These are phyloP conservation scores for Pleuronectes platessa DNA, from an alignment of 2,113 vertebrate genomes.

Conservation along the genomic window DNA sequence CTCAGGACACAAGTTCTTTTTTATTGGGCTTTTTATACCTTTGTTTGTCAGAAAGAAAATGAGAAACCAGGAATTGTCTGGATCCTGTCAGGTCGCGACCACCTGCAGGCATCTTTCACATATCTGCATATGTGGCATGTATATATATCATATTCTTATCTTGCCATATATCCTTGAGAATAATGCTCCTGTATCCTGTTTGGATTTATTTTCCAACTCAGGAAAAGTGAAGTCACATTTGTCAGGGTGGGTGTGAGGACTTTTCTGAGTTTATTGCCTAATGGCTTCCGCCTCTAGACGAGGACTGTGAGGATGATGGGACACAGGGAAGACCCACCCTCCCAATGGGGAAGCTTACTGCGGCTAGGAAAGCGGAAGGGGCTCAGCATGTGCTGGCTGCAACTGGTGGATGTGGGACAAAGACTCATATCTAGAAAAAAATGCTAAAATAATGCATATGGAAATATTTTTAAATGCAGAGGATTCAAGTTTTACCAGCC, in stretches of 20 bases:
- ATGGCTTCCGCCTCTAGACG: constrained; percentile 86
- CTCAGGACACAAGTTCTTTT: background rate
- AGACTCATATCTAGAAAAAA: constrained; percentile 21
- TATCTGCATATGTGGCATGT: constrained; percentile 1
- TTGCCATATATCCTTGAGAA: constrained; percentile 45
- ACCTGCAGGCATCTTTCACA: background rate
- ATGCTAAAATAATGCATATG: constrained; percentile 11
- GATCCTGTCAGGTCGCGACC: background rate
- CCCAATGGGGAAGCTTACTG: constrained; percentile 80
- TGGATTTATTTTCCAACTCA: constrained; percentile 80
- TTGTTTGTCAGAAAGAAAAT: background rate
- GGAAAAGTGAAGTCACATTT: constrained; percentile 79
- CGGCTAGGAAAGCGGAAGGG: constrained; percentile 82
- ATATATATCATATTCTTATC: constrained; percentile 25
- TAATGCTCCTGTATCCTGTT: constrained; percentile 82
- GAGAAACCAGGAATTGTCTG: background rate
- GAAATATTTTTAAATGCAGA: constrained; percentile 24
- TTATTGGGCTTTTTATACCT: background rate
- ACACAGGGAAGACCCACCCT: constrained; percentile 80
- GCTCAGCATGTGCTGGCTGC: constrained; percentile 58
- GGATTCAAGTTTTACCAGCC: constrained; percentile 8
- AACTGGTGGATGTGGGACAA: constrained; percentile 76
- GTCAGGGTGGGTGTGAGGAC: constrained; percentile 87
- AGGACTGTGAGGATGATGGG: constrained; percentile 74
- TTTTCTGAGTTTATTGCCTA: constrained; percentile 83